Base-by-base conservation (phyloP, 2,888 invertebrate genomes). In the Apantesis nais region DNA sequence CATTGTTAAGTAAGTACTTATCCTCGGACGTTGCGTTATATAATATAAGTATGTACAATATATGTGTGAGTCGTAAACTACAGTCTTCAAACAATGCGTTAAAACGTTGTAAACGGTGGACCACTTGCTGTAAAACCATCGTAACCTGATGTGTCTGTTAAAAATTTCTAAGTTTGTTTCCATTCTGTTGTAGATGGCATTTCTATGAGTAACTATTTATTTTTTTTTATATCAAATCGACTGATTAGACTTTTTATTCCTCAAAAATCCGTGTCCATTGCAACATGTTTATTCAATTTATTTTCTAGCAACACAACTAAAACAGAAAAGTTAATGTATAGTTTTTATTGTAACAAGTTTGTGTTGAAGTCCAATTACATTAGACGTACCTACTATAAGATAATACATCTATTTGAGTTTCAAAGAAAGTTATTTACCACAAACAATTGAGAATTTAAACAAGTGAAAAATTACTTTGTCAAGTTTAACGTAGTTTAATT, bases 101-200 rank as follows among this genome's bases (percentile, higher is more conserved):
- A 62, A 65, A 60, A 34, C 61, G 60, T 64, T 60, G 52, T 62
- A 66, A 66, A 66, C 58, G 44, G 41, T 70, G 31, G 12, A 16
- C 48, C 55, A 66, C 66, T 62, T 66, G 62, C 48, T 41, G 66
- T 70, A 66, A 62, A 70, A 66, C 44, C 41, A 61, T 70, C 31
- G 39, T 66, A 34, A 39, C 62, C 39, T 55, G 41, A 61, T 39
- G 39, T 62, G 39, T 39, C n/a, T 19, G 52, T 48, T 41, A 44
- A 34, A 9, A 11, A 16, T n/a, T 48, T 65, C 44, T 48, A n/a
- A 25, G 41, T 64, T 48, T 61, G 48, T 61, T 61, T 61, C 31
- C 34, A 12, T 44, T 29, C n/a, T 34, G 37, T 62, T 62, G 41
- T 41, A 8, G 39, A 37, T 60, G 58, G 29, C 31, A 31, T 66